These are phyloP conservation scores for Poeciliopsis presidionis DNA, from an alignment of 2,797 vertebrate species.

Conservation along the genomic window DNA sequence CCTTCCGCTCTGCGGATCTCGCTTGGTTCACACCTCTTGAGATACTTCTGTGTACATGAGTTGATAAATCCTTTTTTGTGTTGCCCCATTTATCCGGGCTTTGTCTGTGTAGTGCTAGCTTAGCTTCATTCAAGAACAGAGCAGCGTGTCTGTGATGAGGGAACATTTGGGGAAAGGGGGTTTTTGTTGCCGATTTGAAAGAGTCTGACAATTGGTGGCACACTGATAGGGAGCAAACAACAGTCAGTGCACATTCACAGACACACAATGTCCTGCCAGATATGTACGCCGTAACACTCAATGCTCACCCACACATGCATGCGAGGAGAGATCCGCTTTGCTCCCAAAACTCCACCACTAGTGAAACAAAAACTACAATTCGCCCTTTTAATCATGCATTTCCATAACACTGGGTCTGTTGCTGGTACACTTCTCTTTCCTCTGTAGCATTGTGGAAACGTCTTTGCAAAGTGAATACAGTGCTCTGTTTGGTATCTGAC, in stretches of 20 bases:
- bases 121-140: constrained; percentile 69
- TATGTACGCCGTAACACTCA: constrained; percentile 40
- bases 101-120: constrained; percentile 71
- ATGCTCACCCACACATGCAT: constrained; percentile 39
- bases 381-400: constrained; percentile 67
- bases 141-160: constrained; percentile 52
- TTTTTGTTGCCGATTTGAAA: constrained; percentile 78
- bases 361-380: constrained; percentile 60
- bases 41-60: constrained; percentile 71
- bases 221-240: constrained; percentile 65
- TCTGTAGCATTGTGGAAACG: constrained; percentile 56
- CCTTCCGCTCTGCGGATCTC: constrained; percentile 39
- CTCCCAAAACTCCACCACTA: constrained; percentile 49
- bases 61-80: constrained; percentile 77
- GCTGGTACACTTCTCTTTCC: constrained; percentile 63
- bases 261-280: constrained; percentile 47
- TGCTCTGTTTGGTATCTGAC: constrained; percentile 67
- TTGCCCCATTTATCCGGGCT: constrained; percentile 68
- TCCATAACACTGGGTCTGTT: constrained; percentile 76
- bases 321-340: constrained; percentile 41
- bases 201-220: constrained; percentile 70
- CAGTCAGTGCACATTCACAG: constrained; percentile 46
- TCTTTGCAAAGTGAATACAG: constrained; percentile 57
- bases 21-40: constrained; percentile 67
- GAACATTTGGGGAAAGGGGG: constrained; percentile 62